Evolutionary conservation across 2,888 invertebrate species (phyloP), one percentile per base, ranked within the genome.

Genomic region (Drosophila mimica): DNA sequence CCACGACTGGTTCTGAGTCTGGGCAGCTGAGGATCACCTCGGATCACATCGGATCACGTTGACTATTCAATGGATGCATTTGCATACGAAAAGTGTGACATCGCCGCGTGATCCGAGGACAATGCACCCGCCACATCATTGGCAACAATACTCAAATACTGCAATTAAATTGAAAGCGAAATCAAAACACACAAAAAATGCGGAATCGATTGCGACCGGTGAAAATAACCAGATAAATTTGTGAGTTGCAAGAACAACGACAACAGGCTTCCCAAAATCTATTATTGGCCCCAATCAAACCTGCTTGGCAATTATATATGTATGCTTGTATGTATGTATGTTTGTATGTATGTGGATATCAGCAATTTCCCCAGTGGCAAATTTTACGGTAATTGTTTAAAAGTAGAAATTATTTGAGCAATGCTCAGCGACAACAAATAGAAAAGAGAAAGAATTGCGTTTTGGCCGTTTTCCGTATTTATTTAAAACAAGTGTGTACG

Each of bases 151-250:
- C 46, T 4, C 25, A 33, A 34, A 64, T 51, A 66, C 38, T 56
- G 57, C 48, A 78, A 70, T 76, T 76, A 65, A 82, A 87, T 85
- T 70, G 83, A 88, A 89, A 88, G 75, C 76, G 89, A 91, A 90
- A 91, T 79, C 87, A 85, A 90, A 91, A 83, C 83, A 82, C 74
- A 66, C 36, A 30, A 56, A 88, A 87, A 86, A 92, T 92, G 92
- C 92, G 92, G 92, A 92, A 92, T 92, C 82, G 82, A 89, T 87
- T 88, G 79, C 66, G 73, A 62, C 54, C 65, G 40, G 72, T 88
- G 88, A 88, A 74, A 73, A 74, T 63, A 73, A 67, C 51, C 40
- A 64, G 58, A 78, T 59, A 61, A 68, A 25, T 25, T 74, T 81
- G 76, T 86, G 89, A 85, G 84, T 89, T 88, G 82, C 81, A 72